A percentile compares a stretch with the other conserved stretches of the same genome.
Conservation (phyloP, 2,888 invertebrate species). For the Nemotelus pantherinus region DNA sequence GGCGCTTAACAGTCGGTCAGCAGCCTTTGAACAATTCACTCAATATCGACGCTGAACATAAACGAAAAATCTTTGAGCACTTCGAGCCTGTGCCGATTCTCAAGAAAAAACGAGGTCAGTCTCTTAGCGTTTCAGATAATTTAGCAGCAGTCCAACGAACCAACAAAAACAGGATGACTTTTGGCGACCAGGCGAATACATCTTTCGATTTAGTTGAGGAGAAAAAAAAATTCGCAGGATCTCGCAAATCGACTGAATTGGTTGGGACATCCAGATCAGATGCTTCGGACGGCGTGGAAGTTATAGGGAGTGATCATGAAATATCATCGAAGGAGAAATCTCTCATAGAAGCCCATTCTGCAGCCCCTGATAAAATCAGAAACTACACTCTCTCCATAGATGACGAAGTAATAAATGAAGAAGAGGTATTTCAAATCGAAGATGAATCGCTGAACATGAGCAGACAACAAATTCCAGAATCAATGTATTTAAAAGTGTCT, state of each 20-base stretch:
- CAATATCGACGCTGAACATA: not conserved
- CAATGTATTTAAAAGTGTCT: not conserved
- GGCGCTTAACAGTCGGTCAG: not conserved
- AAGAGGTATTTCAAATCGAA: not conserved
- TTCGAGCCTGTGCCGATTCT: too few relatives aligned
- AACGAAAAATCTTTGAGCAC: not conserved
- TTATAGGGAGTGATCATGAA: too few relatives aligned
- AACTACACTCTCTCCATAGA: not conserved
- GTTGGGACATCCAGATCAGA: too few relatives aligned
- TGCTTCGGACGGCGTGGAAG: too few relatives aligned
- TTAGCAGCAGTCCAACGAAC: not conserved
- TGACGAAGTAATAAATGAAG: not conserved
- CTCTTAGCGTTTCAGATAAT: too few relatives aligned
- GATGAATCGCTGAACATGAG: not conserved
- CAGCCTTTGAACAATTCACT: not conserved
- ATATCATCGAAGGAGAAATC: too few relatives aligned
- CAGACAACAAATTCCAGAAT: not conserved
- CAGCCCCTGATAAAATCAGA: not conserved
- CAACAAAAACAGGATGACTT: not conserved
- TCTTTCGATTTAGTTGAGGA: conserved; percentile 1
- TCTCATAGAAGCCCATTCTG: not conserved
- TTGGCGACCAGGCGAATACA: not conserved
- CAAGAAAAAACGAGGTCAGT: too few relatives aligned
- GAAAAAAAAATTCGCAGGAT: not conserved
- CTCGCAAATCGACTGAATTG: not conserved